Conservation (phyloP, 92 coral and sea anemone genomes). For the Chrysogorgia sp. region DNA sequence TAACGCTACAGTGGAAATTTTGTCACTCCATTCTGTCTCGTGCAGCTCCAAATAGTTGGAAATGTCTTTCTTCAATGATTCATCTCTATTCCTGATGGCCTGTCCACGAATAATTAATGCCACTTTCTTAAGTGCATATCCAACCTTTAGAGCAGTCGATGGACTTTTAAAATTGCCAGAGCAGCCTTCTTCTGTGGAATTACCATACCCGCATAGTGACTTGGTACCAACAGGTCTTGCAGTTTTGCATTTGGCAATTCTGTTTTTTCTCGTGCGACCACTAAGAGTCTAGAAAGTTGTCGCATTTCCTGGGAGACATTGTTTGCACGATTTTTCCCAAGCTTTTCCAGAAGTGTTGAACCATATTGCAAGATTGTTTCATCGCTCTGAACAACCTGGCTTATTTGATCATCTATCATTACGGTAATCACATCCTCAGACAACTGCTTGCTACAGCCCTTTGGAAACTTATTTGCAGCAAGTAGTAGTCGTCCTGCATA, state of each 20-base stretch:
- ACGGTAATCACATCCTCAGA: constrained; percentile 1
- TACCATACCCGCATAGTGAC: constrained; percentile 19
- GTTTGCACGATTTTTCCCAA: constrained; percentile 14
- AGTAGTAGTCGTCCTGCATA: not conserved
- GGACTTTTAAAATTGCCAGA: constrained; percentile 36
- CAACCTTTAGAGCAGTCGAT: constrained; percentile 47
- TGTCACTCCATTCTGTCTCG: constrained; percentile 51
- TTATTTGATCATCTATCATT: constrained; percentile 41
- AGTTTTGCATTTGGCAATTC: constrained; percentile 7
- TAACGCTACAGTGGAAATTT: constrained; percentile 51
- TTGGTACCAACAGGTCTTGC: constrained; percentile 41
- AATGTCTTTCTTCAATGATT: constrained; percentile 27
- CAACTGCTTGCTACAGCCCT: constrained; percentile 13
- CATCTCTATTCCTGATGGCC: constrained; percentile 44
- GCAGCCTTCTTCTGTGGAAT: constrained; percentile 5
- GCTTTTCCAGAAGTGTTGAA: not conserved
- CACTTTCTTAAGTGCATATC: constrained; percentile 46
- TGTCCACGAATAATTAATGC: constrained; percentile 39
- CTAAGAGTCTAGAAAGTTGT: constrained; percentile 39
- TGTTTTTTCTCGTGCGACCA: constrained; percentile 13
- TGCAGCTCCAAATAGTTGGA: constrained; percentile 39
- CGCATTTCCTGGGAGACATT: constrained; percentile 57
- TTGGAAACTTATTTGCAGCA: not conserved
- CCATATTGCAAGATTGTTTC: constrained; percentile 34
- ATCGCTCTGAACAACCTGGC: constrained; percentile 32